phyloP scores from a whole-genome alignment of 1,140 invertebrate species.

The Drosophila subobscura region DNA sequence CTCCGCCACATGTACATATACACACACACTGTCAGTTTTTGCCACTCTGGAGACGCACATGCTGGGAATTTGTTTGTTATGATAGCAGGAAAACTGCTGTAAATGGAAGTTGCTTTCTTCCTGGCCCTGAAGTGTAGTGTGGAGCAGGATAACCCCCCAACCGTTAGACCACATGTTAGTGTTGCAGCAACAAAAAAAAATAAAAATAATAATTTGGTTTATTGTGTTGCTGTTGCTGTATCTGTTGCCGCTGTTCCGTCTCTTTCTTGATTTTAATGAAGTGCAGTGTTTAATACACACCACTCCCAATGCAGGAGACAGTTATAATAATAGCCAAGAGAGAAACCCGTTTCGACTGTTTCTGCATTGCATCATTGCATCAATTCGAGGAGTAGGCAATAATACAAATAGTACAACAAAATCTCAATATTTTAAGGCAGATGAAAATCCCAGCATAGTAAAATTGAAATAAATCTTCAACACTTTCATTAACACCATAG shows the following conservation, averaged over 20 bases:
- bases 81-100: slow-evolving; percentile 56
- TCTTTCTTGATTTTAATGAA: slow-evolving; percentile 40
- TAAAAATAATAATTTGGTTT: slow-evolving; percentile 23
- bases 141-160: not conserved
- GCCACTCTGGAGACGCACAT: slow-evolving; percentile 35
- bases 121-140: slow-evolving; percentile 23
- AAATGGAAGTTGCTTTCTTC: slow-evolving; percentile 39
- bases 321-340: too few species aligned
- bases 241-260: not conserved
- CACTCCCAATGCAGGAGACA: not conserved
- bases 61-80: slow-evolving; percentile 71
- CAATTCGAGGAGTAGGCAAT: slow-evolving; percentile 20
- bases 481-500: slow-evolving; percentile 47
- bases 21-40: too few species aligned
- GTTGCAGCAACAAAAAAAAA: slow-evolving; percentile 30
- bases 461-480: slow-evolving; percentile 44
- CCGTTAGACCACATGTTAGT: slow-evolving; percentile 46
- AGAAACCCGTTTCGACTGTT: too few species aligned
- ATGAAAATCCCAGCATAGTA: not conserved
- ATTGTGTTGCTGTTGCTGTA: slow-evolving; percentile 19
- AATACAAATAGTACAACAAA: too few species aligned
- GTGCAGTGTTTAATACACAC: slow-evolving; percentile 45
- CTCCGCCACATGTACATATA: not conserved
- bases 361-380: too few species aligned
- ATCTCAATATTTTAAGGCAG: too few species aligned